Percentiles rank a stretch among this genome's conserved stretches.
Conservation (phyloP, 2,888 invertebrate genomes). For the Pedicia rivosa region DNA sequence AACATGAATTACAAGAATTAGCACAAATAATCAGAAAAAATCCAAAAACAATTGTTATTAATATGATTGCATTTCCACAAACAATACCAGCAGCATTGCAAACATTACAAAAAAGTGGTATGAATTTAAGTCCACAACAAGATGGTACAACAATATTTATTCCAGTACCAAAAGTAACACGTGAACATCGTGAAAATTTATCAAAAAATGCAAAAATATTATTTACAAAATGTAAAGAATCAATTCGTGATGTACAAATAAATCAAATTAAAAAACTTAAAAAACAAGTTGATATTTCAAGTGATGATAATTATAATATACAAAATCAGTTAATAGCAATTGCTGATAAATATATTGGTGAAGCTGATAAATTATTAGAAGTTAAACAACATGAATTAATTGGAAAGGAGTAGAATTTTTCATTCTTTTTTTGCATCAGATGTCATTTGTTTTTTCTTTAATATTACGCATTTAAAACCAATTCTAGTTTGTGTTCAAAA, state of each 20-base stretch:
- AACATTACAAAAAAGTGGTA: constrained; percentile 62
- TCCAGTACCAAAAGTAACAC: constrained; percentile 82
- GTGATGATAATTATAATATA: constrained; percentile 49
- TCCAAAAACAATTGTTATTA: constrained; percentile 71
- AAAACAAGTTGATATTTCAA: constrained; percentile 48
- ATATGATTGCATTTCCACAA: constrained; percentile 73
- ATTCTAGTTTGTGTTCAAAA: too few species aligned
- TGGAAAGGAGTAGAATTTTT: too few species aligned
- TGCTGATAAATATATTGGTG: constrained; percentile 46
- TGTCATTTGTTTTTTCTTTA: too few species aligned
- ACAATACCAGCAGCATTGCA: constrained; percentile 63
- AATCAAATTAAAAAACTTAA: constrained; percentile 54
- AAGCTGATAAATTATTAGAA: constrained; percentile 48
- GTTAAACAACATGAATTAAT: constrained; percentile 63
- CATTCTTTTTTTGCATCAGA: too few species aligned
- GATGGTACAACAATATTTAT: constrained; percentile 83
- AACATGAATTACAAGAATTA: constrained; percentile 71
- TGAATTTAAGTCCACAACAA: constrained; percentile 88
- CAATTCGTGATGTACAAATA: constrained; percentile 59
- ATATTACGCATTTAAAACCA: too few species aligned
- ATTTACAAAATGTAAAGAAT: constrained; percentile 62
- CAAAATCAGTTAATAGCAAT: constrained; percentile 53
- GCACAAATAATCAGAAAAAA: constrained; percentile 77
- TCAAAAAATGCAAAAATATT: constrained; percentile 75
- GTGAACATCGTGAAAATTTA: constrained; percentile 78